Evolutionary conservation across 2,888 invertebrate genomes (phyloP).

Genomic region (Palloptera scutellata): DNA sequence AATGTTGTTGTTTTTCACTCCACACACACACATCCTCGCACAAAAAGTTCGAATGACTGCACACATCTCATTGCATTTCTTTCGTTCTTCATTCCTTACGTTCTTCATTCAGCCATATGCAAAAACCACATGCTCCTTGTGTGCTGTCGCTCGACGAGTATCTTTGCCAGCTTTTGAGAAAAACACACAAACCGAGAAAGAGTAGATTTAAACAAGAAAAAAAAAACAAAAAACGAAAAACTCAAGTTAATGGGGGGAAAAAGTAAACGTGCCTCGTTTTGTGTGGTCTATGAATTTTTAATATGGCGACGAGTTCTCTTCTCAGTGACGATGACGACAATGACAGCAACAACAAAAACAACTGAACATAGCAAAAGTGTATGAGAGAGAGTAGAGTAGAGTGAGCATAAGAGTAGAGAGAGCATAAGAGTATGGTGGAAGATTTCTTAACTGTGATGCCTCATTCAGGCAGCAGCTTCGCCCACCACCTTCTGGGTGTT

Average conservation of each 20-base stretch:
- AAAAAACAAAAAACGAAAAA: constrained; percentile 29
- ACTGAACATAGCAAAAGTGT: background rate
- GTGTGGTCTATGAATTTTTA: constrained; percentile 60
- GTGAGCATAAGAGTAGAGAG: background rate
- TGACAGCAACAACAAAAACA: constrained; percentile 9
- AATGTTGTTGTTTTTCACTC: too few species aligned
- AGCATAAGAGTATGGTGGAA: background rate
- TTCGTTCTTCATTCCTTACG: constrained; percentile 10
- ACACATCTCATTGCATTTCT: constrained; percentile 14
- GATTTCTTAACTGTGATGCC: background rate
- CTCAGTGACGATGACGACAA: constrained; percentile 19
- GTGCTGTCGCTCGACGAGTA: background rate
- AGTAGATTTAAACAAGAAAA: background rate
- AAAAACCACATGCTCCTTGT: background rate
- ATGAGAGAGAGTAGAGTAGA: background rate
- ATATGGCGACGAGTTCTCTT: constrained; percentile 41
- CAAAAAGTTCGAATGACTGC: constrained; percentile 24
- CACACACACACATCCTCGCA: constrained; percentile 17
- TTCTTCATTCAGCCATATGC: constrained; percentile 13
- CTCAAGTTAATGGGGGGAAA: constrained; percentile 50
- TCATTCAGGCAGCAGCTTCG: background rate
- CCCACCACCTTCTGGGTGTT: background rate
- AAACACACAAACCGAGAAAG: constrained; percentile 13
- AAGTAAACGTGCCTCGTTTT: constrained; percentile 37
- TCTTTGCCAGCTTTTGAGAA: background rate